Evolutionary conservation across 2,113 vertebrate genomes (phyloP), one percentile per base, ranked within the genome.

Genomic region (Meles meles): DNA sequence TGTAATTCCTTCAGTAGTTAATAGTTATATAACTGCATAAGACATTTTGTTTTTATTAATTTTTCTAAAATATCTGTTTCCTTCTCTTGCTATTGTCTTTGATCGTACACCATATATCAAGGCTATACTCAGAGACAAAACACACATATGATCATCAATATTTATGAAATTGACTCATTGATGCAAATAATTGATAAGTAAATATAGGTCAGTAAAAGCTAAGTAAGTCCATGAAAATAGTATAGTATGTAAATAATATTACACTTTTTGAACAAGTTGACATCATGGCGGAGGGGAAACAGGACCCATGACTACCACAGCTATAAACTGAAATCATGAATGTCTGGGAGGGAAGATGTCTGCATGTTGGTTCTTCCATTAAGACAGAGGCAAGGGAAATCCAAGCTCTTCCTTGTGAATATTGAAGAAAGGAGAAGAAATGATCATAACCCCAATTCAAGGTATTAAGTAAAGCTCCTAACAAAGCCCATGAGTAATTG

Each of bases 41-140:
- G 57, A 55, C 96, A 90, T 86, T 85, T 85, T 97, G 72, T 89
- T 93, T 95, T 93, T 20, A 90, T 95, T 65, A 89, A 37, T 84
- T 65, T 93, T 74, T 80, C 69, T 80, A 80, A 55, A 85, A 39
- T 34, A 44, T 61, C 34, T n/a, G 18, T 34, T 79, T 93, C 57
- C 13, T 65, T 3, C 15, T 90, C 29, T 85, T 65, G 21, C 25
- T 57, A 1, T 82, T 47, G 20, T 4, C 25, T 0, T 71, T 80
- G 86, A 2, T 72, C 65, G 44, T 18, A 63, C 7, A 13, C 3
- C 61, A 10, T 14, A 42, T 69, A 49, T 69, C 57, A 49, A 61
- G 39, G 63, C 34, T 42, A 17, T 57, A 34, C 20, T 72, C n/a
- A 69, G 1, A 67, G 10, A 67, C 5, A 37, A 31, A 90, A 65